A percentile compares a stretch with the other conserved stretches of the same genome.
Conservation (phyloP, 2,113 vertebrate species). For the Anolis sagrei region DNA sequence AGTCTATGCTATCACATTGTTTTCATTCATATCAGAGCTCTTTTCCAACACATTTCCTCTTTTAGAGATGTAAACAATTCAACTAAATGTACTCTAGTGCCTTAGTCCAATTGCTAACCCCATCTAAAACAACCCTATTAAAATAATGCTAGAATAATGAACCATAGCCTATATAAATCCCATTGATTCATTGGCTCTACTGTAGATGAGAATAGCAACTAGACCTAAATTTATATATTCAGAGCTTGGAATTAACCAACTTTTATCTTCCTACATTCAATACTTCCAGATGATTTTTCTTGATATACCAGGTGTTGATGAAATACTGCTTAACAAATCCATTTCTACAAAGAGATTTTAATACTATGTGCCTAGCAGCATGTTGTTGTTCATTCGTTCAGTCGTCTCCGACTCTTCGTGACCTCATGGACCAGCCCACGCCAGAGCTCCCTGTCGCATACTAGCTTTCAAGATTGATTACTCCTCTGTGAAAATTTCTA, state of each 20-base stretch:
- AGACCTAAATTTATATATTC: no score
- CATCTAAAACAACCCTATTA: no score
- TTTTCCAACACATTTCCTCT: background rate
- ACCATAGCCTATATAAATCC: no score
- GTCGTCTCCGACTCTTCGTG: no score
- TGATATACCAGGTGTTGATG: background rate
- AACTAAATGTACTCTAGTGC: background rate
- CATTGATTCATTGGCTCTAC: no score
- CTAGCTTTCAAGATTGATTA: background rate
- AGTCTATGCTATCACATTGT: background rate
- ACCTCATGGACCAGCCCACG: no score
- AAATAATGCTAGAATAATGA: no score
- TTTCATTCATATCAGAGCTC: background rate
- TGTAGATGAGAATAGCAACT: no score
- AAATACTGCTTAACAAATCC: constrained; percentile 1
- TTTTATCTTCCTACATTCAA: background rate
- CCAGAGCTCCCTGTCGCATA: no score
- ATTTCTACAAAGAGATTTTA: background rate
- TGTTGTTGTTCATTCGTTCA: no score
- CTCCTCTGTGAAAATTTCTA: constrained; percentile 7
- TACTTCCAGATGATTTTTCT: background rate
- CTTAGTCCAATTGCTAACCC: no score
- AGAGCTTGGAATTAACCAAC: background rate
- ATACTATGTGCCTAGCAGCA: background rate
- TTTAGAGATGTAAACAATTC: background rate